Conservation (phyloP, 2,113 vertebrate species). For the Neotoma lepida region DNA sequence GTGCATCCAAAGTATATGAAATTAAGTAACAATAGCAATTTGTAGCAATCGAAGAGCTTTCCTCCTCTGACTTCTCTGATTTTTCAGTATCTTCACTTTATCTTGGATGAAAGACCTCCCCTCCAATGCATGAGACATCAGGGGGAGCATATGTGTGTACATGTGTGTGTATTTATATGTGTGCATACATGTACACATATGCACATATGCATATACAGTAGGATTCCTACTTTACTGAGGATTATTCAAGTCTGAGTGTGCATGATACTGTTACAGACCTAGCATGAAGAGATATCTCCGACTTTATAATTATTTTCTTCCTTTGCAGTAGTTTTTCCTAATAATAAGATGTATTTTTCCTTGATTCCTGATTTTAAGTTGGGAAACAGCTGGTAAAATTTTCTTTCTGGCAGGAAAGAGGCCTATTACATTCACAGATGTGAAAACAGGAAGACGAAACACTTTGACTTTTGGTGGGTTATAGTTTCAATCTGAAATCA, state of each 20-base stretch:
- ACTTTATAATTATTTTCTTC: neutral
- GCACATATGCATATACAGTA: neutral
- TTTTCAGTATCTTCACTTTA: neutral
- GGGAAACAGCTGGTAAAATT: neutral
- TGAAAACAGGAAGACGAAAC: neutral
- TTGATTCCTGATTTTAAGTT: neutral
- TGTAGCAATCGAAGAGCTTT: neutral
- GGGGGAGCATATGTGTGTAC: neutral
- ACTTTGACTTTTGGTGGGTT: neutral
- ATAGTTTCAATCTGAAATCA: neutral
- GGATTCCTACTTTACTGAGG: neutral
- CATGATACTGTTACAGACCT: neutral
- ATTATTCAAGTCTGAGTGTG: neutral
- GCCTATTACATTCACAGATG: neutral
- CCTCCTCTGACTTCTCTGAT: neutral
- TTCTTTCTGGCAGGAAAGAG: neutral
- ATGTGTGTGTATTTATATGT: neutral
- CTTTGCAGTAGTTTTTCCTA: neutral
- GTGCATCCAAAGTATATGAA: neutral
- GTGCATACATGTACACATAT: neutral
- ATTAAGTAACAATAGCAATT: neutral
- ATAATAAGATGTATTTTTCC: neutral
- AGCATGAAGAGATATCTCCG: neutral
- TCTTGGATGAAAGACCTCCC: neutral
- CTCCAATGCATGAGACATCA: neutral